These are phyloP conservation scores for Trochalopteron elliotii DNA, from an alignment of 2,113 vertebrate genomes.

Conservation along the genomic window DNA sequence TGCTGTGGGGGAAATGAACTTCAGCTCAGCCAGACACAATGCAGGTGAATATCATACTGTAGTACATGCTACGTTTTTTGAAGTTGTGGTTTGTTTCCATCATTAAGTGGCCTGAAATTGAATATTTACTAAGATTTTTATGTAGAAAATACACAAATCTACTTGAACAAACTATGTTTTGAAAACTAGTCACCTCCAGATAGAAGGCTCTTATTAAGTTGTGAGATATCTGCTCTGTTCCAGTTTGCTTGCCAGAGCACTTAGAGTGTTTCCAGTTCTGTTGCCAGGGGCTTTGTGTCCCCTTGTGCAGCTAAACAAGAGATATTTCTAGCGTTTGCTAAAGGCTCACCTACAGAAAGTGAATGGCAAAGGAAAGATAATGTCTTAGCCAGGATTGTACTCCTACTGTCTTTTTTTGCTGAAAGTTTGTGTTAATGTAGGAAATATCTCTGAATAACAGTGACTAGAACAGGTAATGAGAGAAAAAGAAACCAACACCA, in stretches of 20 bases:
- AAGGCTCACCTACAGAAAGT: background rate
- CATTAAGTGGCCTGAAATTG: background rate
- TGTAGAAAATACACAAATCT: background rate
- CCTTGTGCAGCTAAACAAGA: background rate
- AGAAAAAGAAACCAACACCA: background rate
- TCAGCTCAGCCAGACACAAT: background rate
- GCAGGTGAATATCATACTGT: background rate
- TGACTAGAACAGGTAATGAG: background rate
- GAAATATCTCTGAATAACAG: background rate
- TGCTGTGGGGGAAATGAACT: background rate
- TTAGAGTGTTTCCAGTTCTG: background rate
- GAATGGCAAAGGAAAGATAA: background rate
- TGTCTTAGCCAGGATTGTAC: background rate
- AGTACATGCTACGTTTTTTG: background rate
- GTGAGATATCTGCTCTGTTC: background rate
- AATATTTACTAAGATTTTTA: background rate
- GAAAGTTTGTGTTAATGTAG: background rate
- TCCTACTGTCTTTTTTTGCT: background rate
- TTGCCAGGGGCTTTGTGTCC: background rate
- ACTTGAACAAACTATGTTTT: background rate
- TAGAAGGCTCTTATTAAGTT: background rate
- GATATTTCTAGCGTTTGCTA: background rate
- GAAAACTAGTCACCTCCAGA: background rate
- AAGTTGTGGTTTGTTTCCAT: background rate
- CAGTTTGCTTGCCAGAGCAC: background rate